phyloP scores from a whole-genome alignment of 2,113 vertebrate genomes.

The Sinocyclocheilus anshuiensis region DNA sequence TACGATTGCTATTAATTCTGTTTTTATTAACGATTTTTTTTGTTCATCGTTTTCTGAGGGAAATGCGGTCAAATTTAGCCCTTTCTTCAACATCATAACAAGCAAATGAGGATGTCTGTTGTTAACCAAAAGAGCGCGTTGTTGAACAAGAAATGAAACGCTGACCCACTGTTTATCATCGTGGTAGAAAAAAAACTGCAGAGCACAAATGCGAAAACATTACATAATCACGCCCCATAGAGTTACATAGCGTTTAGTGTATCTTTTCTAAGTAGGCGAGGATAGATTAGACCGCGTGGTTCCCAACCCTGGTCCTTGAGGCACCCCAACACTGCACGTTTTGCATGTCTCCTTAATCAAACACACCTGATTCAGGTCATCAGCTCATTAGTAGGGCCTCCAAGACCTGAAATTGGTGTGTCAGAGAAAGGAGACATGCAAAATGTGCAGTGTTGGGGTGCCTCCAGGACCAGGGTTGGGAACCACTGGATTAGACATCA shows the following conservation, averaged over 20 bases:
- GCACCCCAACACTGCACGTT: too few relatives aligned
- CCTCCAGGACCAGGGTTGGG: too few relatives aligned
- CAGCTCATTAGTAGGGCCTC: too few relatives aligned
- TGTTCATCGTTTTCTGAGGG: background rate
- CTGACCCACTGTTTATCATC: background rate
- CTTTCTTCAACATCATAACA: background rate
- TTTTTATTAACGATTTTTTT: too few relatives aligned
- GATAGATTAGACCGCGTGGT: background rate
- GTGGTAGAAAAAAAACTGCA: background rate
- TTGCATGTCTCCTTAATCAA: too few relatives aligned
- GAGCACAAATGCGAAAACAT: background rate
- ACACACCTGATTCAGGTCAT: too few relatives aligned
- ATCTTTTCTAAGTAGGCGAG: background rate
- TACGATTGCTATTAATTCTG: background rate
- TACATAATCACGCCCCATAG: background rate
- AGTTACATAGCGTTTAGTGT: background rate
- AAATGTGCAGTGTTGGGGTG: too few relatives aligned
- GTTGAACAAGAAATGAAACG: background rate
- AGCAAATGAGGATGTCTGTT: background rate
- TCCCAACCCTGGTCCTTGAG: too few relatives aligned
- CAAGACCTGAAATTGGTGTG: too few relatives aligned
- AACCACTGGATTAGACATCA: too few relatives aligned
- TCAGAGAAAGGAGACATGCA: too few relatives aligned
- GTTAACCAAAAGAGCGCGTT: constrained; percentile 17
- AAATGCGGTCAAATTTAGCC: background rate